These are phyloP conservation scores for Zaprionus obscuricornis DNA, from an alignment of 2,888 invertebrate genomes.

Conservation along the genomic window DNA sequence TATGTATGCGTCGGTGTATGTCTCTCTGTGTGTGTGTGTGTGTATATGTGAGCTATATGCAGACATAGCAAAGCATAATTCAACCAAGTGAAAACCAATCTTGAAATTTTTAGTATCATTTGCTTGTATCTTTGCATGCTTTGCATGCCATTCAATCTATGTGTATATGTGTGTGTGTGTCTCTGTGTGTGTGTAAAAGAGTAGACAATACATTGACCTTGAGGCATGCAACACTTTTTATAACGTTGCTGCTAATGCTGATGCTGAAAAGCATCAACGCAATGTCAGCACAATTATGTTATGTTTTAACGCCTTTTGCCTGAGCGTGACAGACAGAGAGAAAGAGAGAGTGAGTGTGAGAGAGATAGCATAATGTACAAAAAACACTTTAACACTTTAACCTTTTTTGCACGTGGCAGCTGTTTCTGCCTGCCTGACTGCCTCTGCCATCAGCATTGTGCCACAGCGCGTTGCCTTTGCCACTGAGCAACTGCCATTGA, in stretches of 20 bases:
- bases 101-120: constrained; percentile 38
- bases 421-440: neutral
- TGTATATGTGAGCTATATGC: neutral
- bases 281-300: constrained; percentile 48
- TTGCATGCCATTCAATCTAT: constrained; percentile 19
- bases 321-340: neutral
- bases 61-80: constrained; percentile 34
- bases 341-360: constrained; percentile 8
- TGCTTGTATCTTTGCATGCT: constrained; percentile 19
- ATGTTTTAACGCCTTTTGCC: constrained; percentile 57
- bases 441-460: neutral
- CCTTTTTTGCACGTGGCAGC: constrained; percentile 60
- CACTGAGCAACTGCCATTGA: too few relatives aligned
- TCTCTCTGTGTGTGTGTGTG: neutral
- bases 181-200: too few relatives aligned
- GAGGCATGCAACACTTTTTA: constrained; percentile 77
- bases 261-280: neutral
- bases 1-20: constrained; percentile 20
- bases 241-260: too few relatives aligned
- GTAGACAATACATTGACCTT: constrained; percentile 52
- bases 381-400: constrained; percentile 51
- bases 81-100: constrained; percentile 51
- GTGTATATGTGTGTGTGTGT: too few relatives aligned
- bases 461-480: too few relatives aligned
- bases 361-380: constrained; percentile 47